A percentile compares a stretch with the other conserved stretches of the same genome.
phyloP scores from a whole-genome alignment of 2,113 vertebrate genomes.

The Bucco capensis region DNA sequence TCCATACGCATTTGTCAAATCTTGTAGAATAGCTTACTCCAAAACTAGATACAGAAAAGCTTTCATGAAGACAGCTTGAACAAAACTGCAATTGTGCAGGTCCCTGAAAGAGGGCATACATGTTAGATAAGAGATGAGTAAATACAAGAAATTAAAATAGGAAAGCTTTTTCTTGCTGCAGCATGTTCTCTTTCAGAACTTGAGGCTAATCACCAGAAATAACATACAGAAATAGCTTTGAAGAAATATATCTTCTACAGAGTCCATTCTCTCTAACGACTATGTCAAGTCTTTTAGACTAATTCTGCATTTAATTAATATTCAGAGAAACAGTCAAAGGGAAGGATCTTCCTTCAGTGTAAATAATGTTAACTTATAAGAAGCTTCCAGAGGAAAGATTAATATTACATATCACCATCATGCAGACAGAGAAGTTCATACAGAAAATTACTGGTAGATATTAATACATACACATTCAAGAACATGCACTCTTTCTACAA shows the following conservation, averaged over 20 bases:
- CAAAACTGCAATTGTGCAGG: background rate
- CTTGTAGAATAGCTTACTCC: background rate
- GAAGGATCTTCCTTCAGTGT: background rate
- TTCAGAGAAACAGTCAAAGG: background rate
- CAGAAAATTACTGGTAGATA: background rate
- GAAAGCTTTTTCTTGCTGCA: background rate
- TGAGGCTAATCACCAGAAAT: background rate
- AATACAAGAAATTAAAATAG: background rate
- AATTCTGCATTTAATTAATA: background rate
- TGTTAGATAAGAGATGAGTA: background rate
- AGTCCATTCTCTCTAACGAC: background rate
- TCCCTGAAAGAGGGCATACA: background rate
- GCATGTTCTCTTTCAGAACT: background rate
- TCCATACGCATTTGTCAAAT: background rate
- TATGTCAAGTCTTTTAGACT: background rate
- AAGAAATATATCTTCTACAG: background rate
- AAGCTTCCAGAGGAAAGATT: background rate
- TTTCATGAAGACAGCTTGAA: background rate
- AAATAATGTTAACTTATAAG: background rate
- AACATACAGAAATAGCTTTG: background rate
- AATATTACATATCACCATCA: background rate
- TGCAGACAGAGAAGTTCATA: background rate
- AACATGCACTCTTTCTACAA: background rate
- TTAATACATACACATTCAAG: background rate
- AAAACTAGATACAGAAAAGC: background rate